Percentiles rank a stretch among this genome's conserved stretches.
Evolutionary conservation across 2,888 invertebrate genomes (phyloP).

Genomic region (Rotaria macrura): DNA sequence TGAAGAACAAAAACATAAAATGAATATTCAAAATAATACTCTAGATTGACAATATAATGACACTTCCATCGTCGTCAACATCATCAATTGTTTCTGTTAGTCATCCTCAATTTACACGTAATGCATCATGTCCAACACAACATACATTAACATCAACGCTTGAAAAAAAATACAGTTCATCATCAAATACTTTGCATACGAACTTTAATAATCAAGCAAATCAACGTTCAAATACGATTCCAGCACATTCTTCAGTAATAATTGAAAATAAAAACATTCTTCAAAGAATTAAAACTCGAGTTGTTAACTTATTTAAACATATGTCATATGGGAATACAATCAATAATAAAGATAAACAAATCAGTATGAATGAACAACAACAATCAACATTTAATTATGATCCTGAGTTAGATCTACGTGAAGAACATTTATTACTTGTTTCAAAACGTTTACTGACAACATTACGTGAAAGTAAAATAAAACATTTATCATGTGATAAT

Average conservation of each 20-base stretch:
- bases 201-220: not conserved
- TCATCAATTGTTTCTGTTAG: not conserved
- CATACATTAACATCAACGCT: not conserved
- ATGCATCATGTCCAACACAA: not conserved
- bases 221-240: not conserved
- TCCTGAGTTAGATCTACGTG: not conserved
- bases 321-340: not conserved
- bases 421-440: not conserved
- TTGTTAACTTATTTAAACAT: not conserved
- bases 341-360: not conserved
- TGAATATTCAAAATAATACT: not conserved
- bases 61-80: no score
- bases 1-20: no score
- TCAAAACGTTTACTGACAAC: not conserved
- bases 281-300: not conserved
- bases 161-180: not conserved
- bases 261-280: not conserved
- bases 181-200: not conserved
- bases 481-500: not conserved
- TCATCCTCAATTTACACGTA: not conserved
- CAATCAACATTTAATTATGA: not conserved
- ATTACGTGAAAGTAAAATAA: not conserved
- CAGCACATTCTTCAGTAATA: not conserved
- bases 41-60: constrained; percentile 1
- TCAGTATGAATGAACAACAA: not conserved